Evolutionary conservation across 2,888 invertebrate species (phyloP).

Genomic region (Cataglyphis rosenhaueri): DNA sequence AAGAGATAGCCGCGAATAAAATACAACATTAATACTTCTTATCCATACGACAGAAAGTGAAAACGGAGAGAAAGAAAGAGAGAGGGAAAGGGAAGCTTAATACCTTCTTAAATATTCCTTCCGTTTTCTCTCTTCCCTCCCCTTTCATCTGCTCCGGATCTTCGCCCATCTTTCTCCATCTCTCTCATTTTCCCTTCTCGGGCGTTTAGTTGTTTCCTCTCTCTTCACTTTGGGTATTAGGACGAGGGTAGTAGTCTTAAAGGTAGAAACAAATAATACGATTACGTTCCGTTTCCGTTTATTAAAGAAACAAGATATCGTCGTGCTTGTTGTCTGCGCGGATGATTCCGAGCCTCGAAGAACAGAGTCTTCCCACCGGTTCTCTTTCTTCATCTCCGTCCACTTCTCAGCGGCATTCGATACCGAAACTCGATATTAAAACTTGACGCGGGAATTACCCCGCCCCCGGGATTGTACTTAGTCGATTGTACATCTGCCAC

Average conservation of each 20-base stretch:
- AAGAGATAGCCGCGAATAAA: conserved; percentile 78
- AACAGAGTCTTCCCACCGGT: conserved; percentile 62
- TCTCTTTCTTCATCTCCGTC: conserved; percentile 68
- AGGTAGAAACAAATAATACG: conserved; percentile 85
- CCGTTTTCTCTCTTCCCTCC: conserved; percentile 72
- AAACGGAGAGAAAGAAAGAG: conserved; percentile 48
- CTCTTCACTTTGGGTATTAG: conserved; percentile 73
- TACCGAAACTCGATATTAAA: conserved; percentile 85
- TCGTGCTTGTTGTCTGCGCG: conserved; percentile 73
- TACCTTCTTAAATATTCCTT: conserved; percentile 85
- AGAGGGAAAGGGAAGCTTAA: conserved; percentile 80
- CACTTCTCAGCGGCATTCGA: conserved; percentile 80
- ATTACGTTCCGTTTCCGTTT: conserved; percentile 86
- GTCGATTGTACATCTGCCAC: conserved; percentile 52
- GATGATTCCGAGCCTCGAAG: conserved; percentile 69
- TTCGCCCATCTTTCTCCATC: conserved; percentile 55
- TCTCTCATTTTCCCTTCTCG: conserved; percentile 26
- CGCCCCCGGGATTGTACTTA: conserved; percentile 74
- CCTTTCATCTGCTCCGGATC: conserved; percentile 59
- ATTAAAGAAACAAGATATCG: conserved; percentile 85
- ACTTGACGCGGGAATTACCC: conserved; percentile 81
- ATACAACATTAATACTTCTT: conserved; percentile 81
- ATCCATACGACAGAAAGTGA: conserved; percentile 66
- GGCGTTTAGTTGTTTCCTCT: conserved; percentile 15
- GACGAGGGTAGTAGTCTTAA: conserved; percentile 77